A percentile compares a stretch with the other conserved stretches of the same genome.
Conservation (phyloP, 2,888 invertebrate genomes). For the Pammene aurita region DNA sequence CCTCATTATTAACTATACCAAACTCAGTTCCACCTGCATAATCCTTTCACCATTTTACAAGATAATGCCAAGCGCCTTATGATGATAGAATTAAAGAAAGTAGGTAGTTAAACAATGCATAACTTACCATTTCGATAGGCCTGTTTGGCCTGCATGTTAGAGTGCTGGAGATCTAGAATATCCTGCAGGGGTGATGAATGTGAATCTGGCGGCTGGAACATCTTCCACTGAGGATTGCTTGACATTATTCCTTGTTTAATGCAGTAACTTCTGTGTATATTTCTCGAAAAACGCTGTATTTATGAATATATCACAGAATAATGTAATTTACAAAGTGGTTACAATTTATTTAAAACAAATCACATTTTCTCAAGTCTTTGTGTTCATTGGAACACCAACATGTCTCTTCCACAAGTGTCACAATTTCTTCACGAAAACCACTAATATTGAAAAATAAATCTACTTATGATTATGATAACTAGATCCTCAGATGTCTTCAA, state of each 20-base stretch:
- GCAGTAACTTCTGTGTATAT: conserved; percentile 72
- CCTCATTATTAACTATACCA: too few relatives aligned
- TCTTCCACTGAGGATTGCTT: conserved; percentile 94
- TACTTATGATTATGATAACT: conserved; percentile 77
- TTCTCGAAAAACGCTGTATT: conserved; percentile 70
- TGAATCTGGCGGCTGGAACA: conserved; percentile 95
- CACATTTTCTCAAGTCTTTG: conserved; percentile 74
- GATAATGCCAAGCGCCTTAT: background rate
- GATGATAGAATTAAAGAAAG: background rate
- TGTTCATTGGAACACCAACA: conserved; percentile 66
- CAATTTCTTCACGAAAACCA: conserved; percentile 71
- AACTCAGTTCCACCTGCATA: too few relatives aligned
- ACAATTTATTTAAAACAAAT: conserved; percentile 69
- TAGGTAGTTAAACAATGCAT: conserved; percentile 1
- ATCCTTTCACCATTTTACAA: too few relatives aligned
- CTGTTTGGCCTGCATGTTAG: conserved; percentile 78
- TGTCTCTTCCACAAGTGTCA: conserved; percentile 64
- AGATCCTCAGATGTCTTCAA: conserved; percentile 94
- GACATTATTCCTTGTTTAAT: conserved; percentile 84
- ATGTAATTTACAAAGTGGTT: conserved; percentile 65
- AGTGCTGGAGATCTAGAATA: conserved; percentile 89
- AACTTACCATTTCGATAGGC: conserved; percentile 83
- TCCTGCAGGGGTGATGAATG: conserved; percentile 92
- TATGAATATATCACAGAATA: conserved; percentile 80
- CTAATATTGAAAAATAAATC: conserved; percentile 75